Evolutionary conservation across 2,888 invertebrate species (phyloP).

Genomic region (Reticulitermes lucifugus): DNA sequence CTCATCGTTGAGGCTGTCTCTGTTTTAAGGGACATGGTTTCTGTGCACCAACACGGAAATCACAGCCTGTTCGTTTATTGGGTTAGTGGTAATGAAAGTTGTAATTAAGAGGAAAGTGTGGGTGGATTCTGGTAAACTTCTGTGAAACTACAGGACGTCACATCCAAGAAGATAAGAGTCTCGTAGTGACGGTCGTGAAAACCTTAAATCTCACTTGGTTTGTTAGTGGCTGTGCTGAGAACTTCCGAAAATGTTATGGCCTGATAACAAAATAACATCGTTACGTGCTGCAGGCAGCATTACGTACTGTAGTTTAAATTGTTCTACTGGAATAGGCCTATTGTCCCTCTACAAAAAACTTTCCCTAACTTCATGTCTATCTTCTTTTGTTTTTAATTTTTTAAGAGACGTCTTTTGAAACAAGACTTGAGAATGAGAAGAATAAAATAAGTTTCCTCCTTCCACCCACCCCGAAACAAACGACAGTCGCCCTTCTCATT

Average conservation of each 20-base stretch:
- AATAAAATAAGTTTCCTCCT: conserved; percentile 28
- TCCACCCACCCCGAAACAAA: neutral
- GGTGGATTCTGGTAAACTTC: too few relatives aligned
- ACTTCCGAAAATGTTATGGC: neutral
- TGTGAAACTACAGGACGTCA: too few relatives aligned
- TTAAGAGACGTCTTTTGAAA: conserved; percentile 7
- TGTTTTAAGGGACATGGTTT: too few relatives aligned
- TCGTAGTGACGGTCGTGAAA: too few relatives aligned
- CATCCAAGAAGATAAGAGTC: too few relatives aligned
- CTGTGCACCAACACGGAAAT: too few relatives aligned
- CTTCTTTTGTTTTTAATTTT: conserved; percentile 18
- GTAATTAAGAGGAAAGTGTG: too few relatives aligned
- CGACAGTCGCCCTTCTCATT: conserved; percentile 24
- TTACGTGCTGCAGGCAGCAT: neutral
- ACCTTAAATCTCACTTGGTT: too few relatives aligned
- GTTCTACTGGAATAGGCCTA: neutral
- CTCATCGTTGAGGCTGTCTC: too few relatives aligned
- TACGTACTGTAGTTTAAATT: neutral
- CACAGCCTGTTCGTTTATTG: too few relatives aligned
- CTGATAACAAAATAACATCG: neutral
- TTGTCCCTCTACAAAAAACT: neutral
- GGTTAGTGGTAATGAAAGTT: too few relatives aligned
- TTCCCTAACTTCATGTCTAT: neutral
- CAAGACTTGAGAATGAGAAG: neutral
- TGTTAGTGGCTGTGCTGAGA: neutral